Conservation (phyloP, 2,113 vertebrate genomes). For the Bubo scandiacus region DNA sequence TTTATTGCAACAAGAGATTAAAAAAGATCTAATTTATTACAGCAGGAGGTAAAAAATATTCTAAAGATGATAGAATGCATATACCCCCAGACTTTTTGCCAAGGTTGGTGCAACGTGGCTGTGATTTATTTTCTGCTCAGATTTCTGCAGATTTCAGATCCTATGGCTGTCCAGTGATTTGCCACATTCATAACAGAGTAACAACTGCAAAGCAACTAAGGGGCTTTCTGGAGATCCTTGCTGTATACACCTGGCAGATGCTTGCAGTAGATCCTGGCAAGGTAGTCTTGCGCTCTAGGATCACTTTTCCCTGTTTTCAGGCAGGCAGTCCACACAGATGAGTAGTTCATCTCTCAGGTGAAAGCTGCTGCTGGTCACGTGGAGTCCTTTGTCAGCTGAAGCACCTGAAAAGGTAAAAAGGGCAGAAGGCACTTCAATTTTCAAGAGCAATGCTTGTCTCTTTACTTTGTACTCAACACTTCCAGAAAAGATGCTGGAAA, state of each 20-base stretch:
- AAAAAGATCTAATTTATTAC: not conserved
- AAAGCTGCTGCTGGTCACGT: not conserved
- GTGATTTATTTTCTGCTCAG: not conserved
- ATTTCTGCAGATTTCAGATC: not conserved
- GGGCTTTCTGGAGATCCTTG: not conserved
- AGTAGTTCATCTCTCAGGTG: not conserved
- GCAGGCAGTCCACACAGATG: not conserved
- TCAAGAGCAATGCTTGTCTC: not conserved
- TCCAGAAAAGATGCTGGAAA: not conserved
- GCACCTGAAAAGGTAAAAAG: not conserved
- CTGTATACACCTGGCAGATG: not conserved
- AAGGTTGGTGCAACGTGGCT: not conserved
- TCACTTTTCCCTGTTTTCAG: not conserved
- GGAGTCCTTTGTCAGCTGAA: not conserved
- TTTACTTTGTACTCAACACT: not conserved
- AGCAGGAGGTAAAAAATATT: not conserved
- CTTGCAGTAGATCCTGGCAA: not conserved
- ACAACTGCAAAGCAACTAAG: not conserved
- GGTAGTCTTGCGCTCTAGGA: fast-evolving
- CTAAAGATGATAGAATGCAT: not conserved
- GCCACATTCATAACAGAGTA: not conserved
- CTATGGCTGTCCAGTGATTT: not conserved
- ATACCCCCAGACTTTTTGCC: not conserved
- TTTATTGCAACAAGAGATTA: not conserved
- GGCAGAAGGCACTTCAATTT: not conserved